These are phyloP conservation scores for Chrysogorgia sp. DNA, from an alignment of 92 coral and sea anemone genomes.

Conservation along the genomic window DNA sequence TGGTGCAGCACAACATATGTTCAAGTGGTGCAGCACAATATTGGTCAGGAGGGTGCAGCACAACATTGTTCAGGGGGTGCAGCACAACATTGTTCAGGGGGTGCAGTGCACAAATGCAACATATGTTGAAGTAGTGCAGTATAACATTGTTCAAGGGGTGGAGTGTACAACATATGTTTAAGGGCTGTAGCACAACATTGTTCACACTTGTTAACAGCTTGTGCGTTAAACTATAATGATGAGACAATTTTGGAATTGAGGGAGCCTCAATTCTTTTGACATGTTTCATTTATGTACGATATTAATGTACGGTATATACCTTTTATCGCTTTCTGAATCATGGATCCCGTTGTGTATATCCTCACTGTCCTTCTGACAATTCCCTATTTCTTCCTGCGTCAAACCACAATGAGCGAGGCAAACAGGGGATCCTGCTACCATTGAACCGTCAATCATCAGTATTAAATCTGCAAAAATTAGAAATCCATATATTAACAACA, in stretches of 20 bases:
- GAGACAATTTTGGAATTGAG: too few species aligned
- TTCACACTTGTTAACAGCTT: too few species aligned
- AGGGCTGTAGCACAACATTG: too few species aligned
- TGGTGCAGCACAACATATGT: constrained; percentile 12
- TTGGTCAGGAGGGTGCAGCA: too few species aligned
- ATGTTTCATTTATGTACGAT: too few species aligned
- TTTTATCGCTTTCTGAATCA: constrained; percentile 19
- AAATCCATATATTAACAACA: background rate
- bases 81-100: too few species aligned
- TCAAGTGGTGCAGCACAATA: too few species aligned
- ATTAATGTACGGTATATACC: background rate
- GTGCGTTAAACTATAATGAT: too few species aligned
- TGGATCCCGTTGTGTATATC: background rate
- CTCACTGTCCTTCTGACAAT: background rate
- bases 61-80: too few species aligned
- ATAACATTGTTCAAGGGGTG: background rate
- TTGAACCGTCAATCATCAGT: constrained; percentile 74
- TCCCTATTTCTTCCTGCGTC: constrained; percentile 67
- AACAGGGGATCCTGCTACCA: constrained; percentile 65
- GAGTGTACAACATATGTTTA: constrained; percentile 13
- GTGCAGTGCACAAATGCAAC: too few species aligned
- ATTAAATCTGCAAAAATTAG: constrained; percentile 69
- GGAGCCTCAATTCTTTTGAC: too few species aligned
- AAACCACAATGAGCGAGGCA: constrained; percentile 65
- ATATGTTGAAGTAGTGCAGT: background rate